Conservation (phyloP, 2,113 vertebrate species). For the Macquaria australasica region DNA sequence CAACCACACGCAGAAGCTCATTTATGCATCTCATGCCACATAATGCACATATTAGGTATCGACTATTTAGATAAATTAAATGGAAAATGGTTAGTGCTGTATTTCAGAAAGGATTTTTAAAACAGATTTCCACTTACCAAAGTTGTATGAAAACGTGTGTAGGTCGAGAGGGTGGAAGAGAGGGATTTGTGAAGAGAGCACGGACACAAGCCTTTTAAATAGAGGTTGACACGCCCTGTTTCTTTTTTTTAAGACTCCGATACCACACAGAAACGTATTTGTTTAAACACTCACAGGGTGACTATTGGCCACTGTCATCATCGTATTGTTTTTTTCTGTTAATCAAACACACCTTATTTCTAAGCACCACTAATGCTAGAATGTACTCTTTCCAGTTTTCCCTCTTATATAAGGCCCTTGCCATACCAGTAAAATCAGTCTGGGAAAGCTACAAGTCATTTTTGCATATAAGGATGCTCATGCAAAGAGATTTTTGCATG, state of each 20-base stretch:
- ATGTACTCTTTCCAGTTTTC: not conserved
- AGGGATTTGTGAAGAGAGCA: not conserved
- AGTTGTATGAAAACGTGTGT: not conserved
- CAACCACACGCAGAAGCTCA: not conserved
- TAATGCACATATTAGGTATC: not conserved
- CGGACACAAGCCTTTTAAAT: not conserved
- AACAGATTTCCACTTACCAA: constrained; percentile 16
- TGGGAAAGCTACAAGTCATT: not conserved
- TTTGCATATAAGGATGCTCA: not conserved
- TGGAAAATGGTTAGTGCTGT: not conserved
- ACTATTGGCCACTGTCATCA: too few species aligned
- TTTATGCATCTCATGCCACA: not conserved
- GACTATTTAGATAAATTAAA: not conserved
- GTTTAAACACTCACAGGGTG: too few species aligned
- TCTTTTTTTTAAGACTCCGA: not conserved
- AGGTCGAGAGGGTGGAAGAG: not conserved
- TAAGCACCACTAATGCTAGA: not conserved
- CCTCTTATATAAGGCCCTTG: too few species aligned
- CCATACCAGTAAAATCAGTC: not conserved
- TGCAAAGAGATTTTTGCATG: too few species aligned
- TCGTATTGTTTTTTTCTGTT: too few species aligned
- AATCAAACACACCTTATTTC: not conserved
- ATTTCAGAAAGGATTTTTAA: not conserved
- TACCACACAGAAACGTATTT: too few species aligned
- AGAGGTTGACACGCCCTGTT: not conserved